These are phyloP conservation scores for Amia ocellicauda DNA, from an alignment of 2,113 vertebrate genomes.

Conservation along the genomic window DNA sequence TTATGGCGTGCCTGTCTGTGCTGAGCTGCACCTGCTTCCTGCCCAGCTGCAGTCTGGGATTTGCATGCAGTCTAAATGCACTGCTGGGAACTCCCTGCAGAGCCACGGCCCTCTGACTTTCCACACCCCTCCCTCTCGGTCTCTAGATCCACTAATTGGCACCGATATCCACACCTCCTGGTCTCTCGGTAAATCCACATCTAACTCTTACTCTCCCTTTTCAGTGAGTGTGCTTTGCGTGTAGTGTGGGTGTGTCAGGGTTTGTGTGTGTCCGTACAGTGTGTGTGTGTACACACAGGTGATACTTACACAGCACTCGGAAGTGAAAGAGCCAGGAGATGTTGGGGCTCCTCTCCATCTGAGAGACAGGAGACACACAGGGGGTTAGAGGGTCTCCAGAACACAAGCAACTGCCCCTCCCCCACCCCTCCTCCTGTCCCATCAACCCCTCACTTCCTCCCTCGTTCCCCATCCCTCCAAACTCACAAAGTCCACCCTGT, in stretches of 20 bases:
- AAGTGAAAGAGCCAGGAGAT: constrained; percentile 96
- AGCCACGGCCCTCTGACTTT: no score
- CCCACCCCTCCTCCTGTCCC: background rate
- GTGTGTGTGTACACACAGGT: no score
- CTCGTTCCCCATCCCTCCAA: constrained; percentile 1
- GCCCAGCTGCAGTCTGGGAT: constrained; percentile 18
- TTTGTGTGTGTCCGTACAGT: no score
- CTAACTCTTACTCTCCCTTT: no score
- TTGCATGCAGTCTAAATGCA: constrained; percentile 34
- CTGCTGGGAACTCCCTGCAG: no score
- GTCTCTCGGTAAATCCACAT: no score
- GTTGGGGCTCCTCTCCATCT: constrained; percentile 98
- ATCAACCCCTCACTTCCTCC: background rate
- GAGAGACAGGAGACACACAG: background rate
- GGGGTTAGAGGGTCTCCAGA: constrained; percentile 3
- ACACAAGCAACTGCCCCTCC: background rate
- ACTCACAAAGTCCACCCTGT: constrained; percentile 95
- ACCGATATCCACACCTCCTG: no score
- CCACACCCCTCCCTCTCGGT: no score
- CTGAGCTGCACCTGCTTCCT: background rate
- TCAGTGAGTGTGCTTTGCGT: no score
- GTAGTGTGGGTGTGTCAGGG: no score
- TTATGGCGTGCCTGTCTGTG: no score
- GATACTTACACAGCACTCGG: constrained; percentile 86
- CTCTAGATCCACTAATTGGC: no score